Evolutionary conservation across 92 coral and sea anemone species (phyloP).

Genomic region (Zoanthus sociatus): DNA sequence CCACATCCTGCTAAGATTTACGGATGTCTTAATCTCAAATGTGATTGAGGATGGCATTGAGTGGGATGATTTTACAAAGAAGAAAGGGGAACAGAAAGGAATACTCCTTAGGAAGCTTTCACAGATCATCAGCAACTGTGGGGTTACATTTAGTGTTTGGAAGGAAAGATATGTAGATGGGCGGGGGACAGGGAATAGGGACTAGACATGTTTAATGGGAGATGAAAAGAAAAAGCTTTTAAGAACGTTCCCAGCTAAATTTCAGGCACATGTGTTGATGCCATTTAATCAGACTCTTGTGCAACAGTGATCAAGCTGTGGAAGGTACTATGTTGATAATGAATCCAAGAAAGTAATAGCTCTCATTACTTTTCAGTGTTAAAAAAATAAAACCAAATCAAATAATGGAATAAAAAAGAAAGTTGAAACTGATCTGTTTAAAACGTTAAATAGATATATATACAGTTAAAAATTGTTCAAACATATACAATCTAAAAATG

Average conservation of each 20-base stretch:
- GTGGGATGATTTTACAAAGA: too few relatives aligned
- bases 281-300: constrained; percentile 47
- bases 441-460: too few relatives aligned
- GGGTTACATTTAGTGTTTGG: constrained; percentile 24
- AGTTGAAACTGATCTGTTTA: too few relatives aligned
- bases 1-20: too few relatives aligned
- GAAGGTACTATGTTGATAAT: constrained; percentile 45
- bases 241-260: constrained; percentile 35
- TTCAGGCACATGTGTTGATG: constrained; percentile 35
- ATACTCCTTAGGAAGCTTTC: too few relatives aligned
- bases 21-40: too few relatives aligned
- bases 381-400: not conserved
- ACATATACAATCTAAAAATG: too few relatives aligned
- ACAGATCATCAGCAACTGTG: too few relatives aligned
- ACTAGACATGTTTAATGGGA: constrained; percentile 61
- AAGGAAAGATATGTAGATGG: constrained; percentile 65
- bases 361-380: not conserved
- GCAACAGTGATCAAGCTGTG: constrained; percentile 57
- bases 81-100: too few relatives aligned
- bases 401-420: too few relatives aligned
- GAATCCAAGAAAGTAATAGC: not conserved
- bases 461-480: too few relatives aligned
- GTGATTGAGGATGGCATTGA: too few relatives aligned
- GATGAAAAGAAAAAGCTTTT: constrained; percentile 59
- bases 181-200: constrained; percentile 42